Percentiles rank a stretch among this genome's conserved stretches.
Conservation (phyloP, 2,113 vertebrate genomes). For the Gnathonemus longibarbis region DNA sequence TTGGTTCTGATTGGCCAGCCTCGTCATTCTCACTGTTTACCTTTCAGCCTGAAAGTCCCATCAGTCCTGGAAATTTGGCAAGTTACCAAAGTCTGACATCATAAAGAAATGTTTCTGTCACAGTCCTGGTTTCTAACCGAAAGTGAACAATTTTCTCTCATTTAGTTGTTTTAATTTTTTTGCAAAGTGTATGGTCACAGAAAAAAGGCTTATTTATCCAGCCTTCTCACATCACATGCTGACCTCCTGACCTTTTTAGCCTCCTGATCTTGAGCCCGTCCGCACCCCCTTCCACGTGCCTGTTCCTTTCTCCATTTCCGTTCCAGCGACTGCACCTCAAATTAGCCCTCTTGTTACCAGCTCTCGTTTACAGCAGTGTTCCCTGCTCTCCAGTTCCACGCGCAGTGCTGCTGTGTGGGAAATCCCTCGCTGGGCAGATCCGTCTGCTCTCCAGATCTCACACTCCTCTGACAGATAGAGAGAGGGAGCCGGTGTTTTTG, state of each 20-base stretch:
- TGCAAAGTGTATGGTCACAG: neutral
- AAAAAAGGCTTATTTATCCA: neutral
- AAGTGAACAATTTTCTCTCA: neutral
- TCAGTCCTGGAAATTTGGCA: neutral
- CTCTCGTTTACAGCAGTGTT: neutral
- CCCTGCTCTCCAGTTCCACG: neutral
- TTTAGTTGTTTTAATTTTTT: neutral
- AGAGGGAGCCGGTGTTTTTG: neutral
- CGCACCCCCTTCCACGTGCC: neutral
- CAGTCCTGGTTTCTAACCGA: neutral
- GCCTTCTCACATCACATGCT: neutral
- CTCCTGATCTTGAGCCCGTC: neutral
- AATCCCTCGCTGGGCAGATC: neutral
- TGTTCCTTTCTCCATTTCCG: neutral
- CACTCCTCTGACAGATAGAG: neutral
- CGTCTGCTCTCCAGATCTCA: no score
- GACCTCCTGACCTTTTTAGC: neutral
- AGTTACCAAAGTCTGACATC: neutral
- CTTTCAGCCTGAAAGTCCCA: neutral
- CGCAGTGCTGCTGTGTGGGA: neutral
- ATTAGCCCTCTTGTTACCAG: neutral
- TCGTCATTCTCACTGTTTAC: neutral
- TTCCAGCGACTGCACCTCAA: neutral
- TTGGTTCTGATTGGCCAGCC: conserved; percentile 48
- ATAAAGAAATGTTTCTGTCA: neutral